Percentiles rank a stretch among this genome's conserved stretches.
Conservation (phyloP, 2,113 vertebrate species). For the Drymodes brunneopygia region DNA sequence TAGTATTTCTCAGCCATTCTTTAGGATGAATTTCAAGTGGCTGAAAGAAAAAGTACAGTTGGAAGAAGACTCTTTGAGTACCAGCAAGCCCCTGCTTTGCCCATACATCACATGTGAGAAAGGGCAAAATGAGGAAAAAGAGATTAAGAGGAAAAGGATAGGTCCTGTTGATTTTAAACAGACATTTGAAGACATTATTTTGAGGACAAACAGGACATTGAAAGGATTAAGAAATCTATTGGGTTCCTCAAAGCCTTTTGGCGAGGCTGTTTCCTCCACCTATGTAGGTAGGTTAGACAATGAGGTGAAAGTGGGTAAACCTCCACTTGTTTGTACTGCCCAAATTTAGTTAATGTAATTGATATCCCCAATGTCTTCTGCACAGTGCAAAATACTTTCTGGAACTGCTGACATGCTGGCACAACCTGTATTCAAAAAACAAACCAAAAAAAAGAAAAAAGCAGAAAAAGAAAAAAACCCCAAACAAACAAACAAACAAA, state of each 20-base stretch:
- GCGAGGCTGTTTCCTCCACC: neutral
- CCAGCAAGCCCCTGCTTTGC: rapidly evolving
- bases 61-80: neutral
- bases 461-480: neutral
- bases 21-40: neutral
- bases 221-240: neutral
- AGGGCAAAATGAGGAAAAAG: neutral
- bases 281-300: neutral
- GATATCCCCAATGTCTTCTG: neutral
- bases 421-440: neutral
- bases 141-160: neutral
- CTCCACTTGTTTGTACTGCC: neutral
- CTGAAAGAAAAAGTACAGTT: neutral
- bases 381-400: neutral
- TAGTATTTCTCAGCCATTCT: neutral
- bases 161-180: neutral
- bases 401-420: neutral
- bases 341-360: neutral
- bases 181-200: neutral
- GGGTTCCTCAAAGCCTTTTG: neutral
- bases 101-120: neutral
- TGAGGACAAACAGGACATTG: neutral
- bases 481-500: neutral
- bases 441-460: too few relatives aligned
- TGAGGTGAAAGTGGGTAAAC: neutral